These are phyloP conservation scores for Drosophila nigromelanica DNA, from an alignment of 1,140 invertebrate genomes.

Conservation along the genomic window DNA sequence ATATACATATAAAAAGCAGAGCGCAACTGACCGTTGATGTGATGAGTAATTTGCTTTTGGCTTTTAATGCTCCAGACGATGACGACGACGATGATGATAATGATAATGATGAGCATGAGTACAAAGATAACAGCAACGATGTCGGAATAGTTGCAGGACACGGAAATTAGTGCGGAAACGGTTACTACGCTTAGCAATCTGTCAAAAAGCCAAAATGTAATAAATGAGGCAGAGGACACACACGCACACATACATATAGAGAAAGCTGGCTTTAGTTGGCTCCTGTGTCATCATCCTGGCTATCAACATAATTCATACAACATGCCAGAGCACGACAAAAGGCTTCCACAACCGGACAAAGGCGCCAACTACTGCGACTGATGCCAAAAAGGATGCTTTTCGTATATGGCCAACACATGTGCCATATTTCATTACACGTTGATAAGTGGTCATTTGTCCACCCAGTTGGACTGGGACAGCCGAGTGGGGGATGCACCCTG, in stretches of 20 bases:
- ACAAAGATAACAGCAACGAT: slow-evolving; percentile 27
- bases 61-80: slow-evolving; percentile 62
- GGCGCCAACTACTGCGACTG: slow-evolving; percentile 49
- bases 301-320: slow-evolving; percentile 77
- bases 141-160: slow-evolving; percentile 69
- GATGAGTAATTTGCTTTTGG: slow-evolving; percentile 82
- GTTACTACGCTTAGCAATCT: slow-evolving; percentile 79
- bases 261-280: background rate
- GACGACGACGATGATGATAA: slow-evolving; percentile 8
- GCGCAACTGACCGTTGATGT: slow-evolving; percentile 67
- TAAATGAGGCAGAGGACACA: slow-evolving; percentile 58
- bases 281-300: slow-evolving; percentile 21
- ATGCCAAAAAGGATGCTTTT: slow-evolving; percentile 38
- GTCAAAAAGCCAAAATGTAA: slow-evolving; percentile 82
- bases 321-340: slow-evolving; percentile 70
- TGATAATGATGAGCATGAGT: slow-evolving; percentile 1
- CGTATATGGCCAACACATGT: slow-evolving; percentile 45
- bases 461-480: background rate
- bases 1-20: slow-evolving; percentile 65
- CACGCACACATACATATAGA: background rate
- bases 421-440: slow-evolving; percentile 80
- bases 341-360: slow-evolving; percentile 54
- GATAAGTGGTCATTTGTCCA: slow-evolving; percentile 80
- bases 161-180: slow-evolving; percentile 80
- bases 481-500: slow-evolving; percentile 21